Base-by-base conservation (phyloP, 2,113 vertebrate genomes). In the Taurulus bubalis region DNA sequence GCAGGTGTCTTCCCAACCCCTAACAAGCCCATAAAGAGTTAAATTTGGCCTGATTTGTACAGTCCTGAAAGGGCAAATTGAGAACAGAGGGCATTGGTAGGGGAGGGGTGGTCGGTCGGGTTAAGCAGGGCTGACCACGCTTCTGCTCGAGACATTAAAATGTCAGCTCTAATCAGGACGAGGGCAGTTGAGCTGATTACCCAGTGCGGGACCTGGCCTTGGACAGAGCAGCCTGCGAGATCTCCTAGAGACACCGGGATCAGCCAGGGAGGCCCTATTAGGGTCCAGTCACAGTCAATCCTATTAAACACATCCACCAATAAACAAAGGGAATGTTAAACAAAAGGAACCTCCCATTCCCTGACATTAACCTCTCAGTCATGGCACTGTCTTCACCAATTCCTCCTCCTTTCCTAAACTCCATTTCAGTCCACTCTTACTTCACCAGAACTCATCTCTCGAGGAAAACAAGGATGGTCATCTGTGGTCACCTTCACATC, bases 281-380 rank as follows among this genome's bases (percentile, higher is more conserved):
- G 91, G 90, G 89, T 84, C 89, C 92, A 94, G 95, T 96, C 95
- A 95, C 85, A 91, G 91, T 75, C 94, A 95, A 95, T 96, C 94
- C 94, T 89, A 93, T 95, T 96, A 96, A 95, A 95, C 94, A 94
- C 94, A 94, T 95, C 94, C 93, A 89, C 94, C 94, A 92, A 95
- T 94, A 95, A 94, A 95, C 95, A 94, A 93, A 95, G 94, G 91
- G 94, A 95, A 94, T 91, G 95, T 96, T 95, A 94, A 95, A 95
- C 94, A 95, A 96, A 95, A 90, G 86, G 92, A 94, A 91, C 93
- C 95, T 95, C 95, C 93, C 91, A 94, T 94, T 95, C 86, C 62
- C 88, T 87, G 85, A 90, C 92, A 94, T 94, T 93, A 95, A 95
- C 94, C 92, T 93, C 91, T 91, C 87, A 81, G 90, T 92, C 87